Evolutionary conservation across 2,888 invertebrate genomes (phyloP).

Genomic region (Drosophila mimetica): DNA sequence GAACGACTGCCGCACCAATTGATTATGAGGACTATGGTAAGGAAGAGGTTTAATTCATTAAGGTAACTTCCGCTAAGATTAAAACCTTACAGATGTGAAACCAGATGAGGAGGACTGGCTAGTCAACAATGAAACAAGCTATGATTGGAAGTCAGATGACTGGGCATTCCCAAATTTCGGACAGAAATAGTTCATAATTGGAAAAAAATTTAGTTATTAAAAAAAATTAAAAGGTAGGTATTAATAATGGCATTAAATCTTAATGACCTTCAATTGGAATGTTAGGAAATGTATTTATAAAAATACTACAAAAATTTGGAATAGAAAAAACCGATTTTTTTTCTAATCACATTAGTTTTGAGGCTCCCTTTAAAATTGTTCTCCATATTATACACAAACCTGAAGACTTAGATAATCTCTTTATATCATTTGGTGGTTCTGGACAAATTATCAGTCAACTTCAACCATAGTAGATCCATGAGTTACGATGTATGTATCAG

Average conservation of each 20-base stretch:
- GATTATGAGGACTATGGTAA: conserved; percentile 4
- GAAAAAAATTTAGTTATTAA: no score
- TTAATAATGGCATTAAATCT: no score
- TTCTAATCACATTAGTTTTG: conserved; percentile 11
- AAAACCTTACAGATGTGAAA: background rate
- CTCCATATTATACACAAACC: background rate
- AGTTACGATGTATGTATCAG: conserved; percentile 34
- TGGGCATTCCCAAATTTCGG: no score
- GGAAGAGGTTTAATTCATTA: no score
- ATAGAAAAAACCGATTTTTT: background rate
- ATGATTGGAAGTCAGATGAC: background rate
- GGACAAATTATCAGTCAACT: conserved; percentile 5
- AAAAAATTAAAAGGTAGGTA: no score
- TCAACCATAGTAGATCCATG: conserved; percentile 4
- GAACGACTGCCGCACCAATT: background rate
- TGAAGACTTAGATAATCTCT: background rate
- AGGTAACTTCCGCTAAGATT: no score
- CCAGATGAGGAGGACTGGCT: background rate
- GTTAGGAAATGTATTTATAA: no score
- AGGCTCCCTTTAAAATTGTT: background rate
- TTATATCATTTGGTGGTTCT: background rate
- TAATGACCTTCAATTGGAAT: no score
- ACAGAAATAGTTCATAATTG: no score
- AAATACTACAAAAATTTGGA: no score
- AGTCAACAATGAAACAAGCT: background rate